Base-by-base conservation (phyloP, 2,113 vertebrate genomes). In the Anhinga anhinga region DNA sequence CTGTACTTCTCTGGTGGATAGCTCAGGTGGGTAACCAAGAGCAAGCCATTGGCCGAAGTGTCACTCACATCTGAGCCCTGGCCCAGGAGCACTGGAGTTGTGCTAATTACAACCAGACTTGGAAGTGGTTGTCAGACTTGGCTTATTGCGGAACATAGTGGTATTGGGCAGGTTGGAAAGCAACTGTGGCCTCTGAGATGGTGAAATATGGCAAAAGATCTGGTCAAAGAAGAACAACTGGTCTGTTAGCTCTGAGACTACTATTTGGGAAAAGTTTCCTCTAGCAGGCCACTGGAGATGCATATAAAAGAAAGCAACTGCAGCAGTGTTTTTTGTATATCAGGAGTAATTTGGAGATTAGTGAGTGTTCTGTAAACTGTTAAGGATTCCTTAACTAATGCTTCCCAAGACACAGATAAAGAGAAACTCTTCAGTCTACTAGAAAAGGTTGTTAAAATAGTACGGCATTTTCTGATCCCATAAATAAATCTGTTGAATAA, bases 131-230 rank as follows among this genome's bases (percentile, higher is more conserved):
- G 76, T 86, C 71, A 66, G 8, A 47, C 42, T 32, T 88, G 49
- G 42, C 26, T 73, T 61, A 29, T 0, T 0, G 1, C 27, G 61
- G 53, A 63, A 6, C 23, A 6, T 1, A 38, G 67, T 0, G 4
- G 18, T 70, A 11, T 53, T 44, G 58, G 70, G 22, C 16, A 70
- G 42, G 7, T 79, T 47, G 45, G 72, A 45, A 81, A 32, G 66
- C 29, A 52, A 10, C 55, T 73, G 25, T 23, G 32, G 47, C 36
- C 90, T 93, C 79, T 42, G 15, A 66, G 70, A 26, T 38, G 18
- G 20, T 70, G 50, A 30, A 71, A 25, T 14, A 11, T 1, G 18
- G 38, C 59, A 17, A 23, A 91, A 34, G 32, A 91, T 34, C 16
- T 36, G 18, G 23, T 79, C 4, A 32, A 34, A 86, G 44, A 27